Evolutionary conservation across 2,888 invertebrate species (phyloP), one percentile per base, ranked within the genome.

Genomic region (Cheilosia urbana): DNA sequence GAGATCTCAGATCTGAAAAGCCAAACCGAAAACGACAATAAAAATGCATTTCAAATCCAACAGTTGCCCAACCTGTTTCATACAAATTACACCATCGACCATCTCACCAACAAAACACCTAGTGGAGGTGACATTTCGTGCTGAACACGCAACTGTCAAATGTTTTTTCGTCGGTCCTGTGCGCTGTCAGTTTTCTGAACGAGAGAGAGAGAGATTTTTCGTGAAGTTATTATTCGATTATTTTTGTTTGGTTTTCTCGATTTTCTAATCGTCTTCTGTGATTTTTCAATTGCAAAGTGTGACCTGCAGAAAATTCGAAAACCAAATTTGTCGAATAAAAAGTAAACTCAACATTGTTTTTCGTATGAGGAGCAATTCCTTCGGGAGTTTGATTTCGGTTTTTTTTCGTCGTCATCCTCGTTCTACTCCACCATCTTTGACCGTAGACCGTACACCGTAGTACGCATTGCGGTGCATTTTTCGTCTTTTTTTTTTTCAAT

Each of bases 381-480:
- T 40, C 63, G 69, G 78, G 69, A 78, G 47, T 78, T 62, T 42
- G 63, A 37, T 78, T 65, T 65, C 47, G 45, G 30, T 55, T 30
- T 37, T 37, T 27, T 34, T 21, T 73, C 72, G 75, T 73, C 72
- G 58, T 62, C 69, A 69, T 73, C 58, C 27, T 30, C 68, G 84
- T 73, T 75, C 55, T 66, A 58, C 75, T 45, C 84, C 84, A 65
- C 84, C 84, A 84, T 84, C 80, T 84, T 84, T 80, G 75, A 69
- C 68, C 60, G 65, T 47, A 27, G n/a, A n/a, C n/a, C n/a, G n/a
- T 21, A 24, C 37, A 7, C 51, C 51, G 17, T 27, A 62, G 55
- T 66, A 55, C 80, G 80, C 84, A 84, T 84, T 84, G 84, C 84
- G 80, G 84, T 84, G 84, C 84, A 84, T 84, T 80, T 60, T 68